Conservation (phyloP, 2,797 vertebrate species). For the Characodon lateralis region DNA sequence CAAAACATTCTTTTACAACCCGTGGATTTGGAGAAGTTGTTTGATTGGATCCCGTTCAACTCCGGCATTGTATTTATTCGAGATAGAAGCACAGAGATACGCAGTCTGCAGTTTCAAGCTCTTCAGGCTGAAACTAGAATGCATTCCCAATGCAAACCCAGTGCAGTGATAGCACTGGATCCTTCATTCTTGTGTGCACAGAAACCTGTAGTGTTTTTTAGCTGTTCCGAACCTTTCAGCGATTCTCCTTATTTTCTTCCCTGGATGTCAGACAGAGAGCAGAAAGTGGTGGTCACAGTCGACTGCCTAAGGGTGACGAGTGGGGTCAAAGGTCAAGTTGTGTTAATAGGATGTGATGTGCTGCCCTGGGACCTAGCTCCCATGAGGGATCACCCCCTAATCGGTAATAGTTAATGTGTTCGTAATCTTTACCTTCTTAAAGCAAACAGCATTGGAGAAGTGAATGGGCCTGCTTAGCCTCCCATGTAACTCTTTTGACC, state of each 20-base stretch:
- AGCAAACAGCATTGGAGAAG: constrained; percentile 88
- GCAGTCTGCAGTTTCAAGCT: neutral
- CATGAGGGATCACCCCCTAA: constrained; percentile 89
- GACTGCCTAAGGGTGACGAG: constrained; percentile 64
- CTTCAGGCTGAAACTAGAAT: constrained; percentile 3
- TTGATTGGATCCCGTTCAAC: neutral
- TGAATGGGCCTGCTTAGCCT: constrained; percentile 87
- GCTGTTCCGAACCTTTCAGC: constrained; percentile 47
- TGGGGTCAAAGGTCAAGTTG: constrained; percentile 72
- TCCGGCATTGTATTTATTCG: neutral
- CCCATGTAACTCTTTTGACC: constrained; percentile 92
- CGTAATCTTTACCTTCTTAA: constrained; percentile 92
- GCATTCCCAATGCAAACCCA: neutral
- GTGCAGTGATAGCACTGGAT: constrained; percentile 6
- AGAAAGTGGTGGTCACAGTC: constrained; percentile 66
- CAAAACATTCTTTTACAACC: constrained; percentile 19
- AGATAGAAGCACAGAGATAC: constrained; percentile 1
- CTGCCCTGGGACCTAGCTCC: constrained; percentile 76
- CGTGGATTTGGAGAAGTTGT: neutral
- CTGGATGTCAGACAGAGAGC: constrained; percentile 15
- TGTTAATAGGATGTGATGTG: constrained; percentile 81
- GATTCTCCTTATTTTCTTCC: constrained; percentile 6
- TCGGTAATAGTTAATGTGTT: constrained; percentile 94
- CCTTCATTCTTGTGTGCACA: constrained; percentile 23
- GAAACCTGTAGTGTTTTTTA: constrained; percentile 12